phyloP scores from a whole-genome alignment of 2,113 vertebrate species.

The Osmerus eperlanus region DNA sequence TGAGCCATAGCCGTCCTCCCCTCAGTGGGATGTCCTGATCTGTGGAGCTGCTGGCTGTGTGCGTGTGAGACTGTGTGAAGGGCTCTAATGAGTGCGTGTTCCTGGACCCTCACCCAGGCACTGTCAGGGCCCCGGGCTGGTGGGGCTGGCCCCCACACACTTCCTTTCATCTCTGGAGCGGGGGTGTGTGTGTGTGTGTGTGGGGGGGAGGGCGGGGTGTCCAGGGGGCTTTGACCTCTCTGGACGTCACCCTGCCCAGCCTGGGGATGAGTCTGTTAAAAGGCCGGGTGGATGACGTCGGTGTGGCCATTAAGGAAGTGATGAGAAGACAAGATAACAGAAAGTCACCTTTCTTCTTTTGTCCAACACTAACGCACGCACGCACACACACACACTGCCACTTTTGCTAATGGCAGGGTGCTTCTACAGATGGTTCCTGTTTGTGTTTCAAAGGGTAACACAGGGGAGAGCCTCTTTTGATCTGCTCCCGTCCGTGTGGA shows the following conservation, averaged over 20 bases:
- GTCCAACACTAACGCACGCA: neutral
- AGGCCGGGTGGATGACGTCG: neutral
- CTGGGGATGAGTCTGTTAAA: neutral
- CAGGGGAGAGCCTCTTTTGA: constrained; percentile 14
- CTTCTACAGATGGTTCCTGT: constrained; percentile 38
- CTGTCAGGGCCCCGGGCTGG: too few relatives aligned
- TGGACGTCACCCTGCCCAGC: neutral
- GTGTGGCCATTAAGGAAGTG: neutral
- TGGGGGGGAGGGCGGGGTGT: neutral
- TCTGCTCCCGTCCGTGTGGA: neutral
- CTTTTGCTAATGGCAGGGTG: constrained; percentile 17
- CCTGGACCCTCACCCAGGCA: too few relatives aligned
- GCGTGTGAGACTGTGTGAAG: too few relatives aligned
- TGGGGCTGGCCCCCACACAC: too few relatives aligned
- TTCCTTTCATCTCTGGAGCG: too few relatives aligned
- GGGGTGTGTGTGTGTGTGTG: neutral
- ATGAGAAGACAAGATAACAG: neutral
- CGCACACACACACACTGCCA: constrained; percentile 4
- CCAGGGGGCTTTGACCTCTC: neutral
- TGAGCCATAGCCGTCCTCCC: too few relatives aligned
- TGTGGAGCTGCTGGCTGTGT: too few relatives aligned
- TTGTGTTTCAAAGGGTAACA: constrained; percentile 16
- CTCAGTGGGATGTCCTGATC: too few relatives aligned
- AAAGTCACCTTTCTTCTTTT: neutral
- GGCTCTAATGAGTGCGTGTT: too few relatives aligned